Evolutionary conservation across 2,888 invertebrate genomes (phyloP).

Genomic region (Kuschelorhynchus macadamiae): DNA sequence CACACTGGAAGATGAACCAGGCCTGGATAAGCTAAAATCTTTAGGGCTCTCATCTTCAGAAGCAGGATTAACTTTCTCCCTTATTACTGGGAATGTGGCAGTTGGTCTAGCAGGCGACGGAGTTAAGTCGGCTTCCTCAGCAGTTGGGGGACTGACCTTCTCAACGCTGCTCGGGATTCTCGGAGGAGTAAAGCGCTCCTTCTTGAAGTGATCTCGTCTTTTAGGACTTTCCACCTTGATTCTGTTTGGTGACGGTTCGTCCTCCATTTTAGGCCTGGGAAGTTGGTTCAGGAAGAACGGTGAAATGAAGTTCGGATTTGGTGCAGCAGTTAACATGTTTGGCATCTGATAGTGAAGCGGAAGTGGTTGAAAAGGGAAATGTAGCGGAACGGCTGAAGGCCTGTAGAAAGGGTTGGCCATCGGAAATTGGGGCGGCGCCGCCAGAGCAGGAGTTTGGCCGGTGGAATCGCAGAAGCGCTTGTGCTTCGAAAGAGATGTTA

Average conservation of each 20-base stretch:
- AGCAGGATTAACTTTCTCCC: constrained; percentile 44
- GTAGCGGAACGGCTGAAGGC: constrained; percentile 72
- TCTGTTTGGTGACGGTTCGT: constrained; percentile 34
- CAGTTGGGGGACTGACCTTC: constrained; percentile 76
- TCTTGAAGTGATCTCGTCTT: constrained; percentile 57
- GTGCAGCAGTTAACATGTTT: constrained; percentile 63
- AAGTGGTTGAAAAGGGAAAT: constrained; percentile 75
- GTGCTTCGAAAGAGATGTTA: constrained; percentile 94
- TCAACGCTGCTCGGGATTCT: constrained; percentile 65
- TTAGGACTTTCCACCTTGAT: constrained; percentile 50
- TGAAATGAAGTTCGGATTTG: constrained; percentile 74
- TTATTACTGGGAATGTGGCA: constrained; percentile 33
- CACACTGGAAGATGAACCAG: constrained; percentile 64
- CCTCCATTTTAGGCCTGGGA: constrained; percentile 29
- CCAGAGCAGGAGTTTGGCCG: constrained; percentile 66
- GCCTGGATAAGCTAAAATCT: constrained; percentile 61
- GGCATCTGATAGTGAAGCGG: constrained; percentile 70
- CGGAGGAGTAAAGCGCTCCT: constrained; percentile 73
- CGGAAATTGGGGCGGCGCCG: constrained; percentile 62
- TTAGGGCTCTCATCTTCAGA: constrained; percentile 60
- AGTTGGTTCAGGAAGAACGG: constrained; percentile 75
- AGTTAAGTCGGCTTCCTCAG: constrained; percentile 77
- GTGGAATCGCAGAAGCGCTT: constrained; percentile 96
- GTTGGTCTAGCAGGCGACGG: constrained; percentile 77
- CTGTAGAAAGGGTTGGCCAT: constrained; percentile 77